Conservation (phyloP, 2,113 vertebrate genomes). For the Xenotilapia caudafasciata region DNA sequence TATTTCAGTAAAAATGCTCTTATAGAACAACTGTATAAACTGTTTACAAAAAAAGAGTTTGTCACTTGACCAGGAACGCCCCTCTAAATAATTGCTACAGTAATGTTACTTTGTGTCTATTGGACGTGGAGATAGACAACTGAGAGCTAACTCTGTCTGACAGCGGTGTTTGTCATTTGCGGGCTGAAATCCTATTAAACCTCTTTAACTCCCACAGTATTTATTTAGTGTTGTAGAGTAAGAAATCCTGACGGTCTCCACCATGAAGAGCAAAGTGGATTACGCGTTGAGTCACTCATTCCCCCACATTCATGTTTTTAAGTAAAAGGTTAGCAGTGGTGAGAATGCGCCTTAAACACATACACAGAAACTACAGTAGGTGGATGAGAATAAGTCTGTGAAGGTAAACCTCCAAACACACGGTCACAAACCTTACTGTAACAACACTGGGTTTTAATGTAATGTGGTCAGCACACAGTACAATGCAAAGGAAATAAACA, state of each 20-base stretch:
- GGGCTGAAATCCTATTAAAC: slow-evolving; percentile 16
- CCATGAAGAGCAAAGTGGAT: slow-evolving; percentile 26
- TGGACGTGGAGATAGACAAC: neutral
- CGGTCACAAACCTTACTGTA: neutral
- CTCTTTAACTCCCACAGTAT: neutral
- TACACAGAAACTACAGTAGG: neutral
- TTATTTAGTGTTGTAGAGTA: slow-evolving; percentile 11
- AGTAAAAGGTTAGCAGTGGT: neutral
- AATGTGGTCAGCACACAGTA: neutral
- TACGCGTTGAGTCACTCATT: slow-evolving; percentile 17
- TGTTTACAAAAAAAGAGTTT: neutral
- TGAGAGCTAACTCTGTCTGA: neutral
- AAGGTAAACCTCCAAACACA: neutral
- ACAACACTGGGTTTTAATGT: neutral
- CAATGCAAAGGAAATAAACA: neutral
- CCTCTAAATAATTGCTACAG: neutral
- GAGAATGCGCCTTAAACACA: neutral
- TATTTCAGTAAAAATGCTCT: neutral
- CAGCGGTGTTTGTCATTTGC: neutral
- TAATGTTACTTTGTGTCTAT: neutral
- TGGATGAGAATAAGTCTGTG: neutral
- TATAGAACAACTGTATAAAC: neutral
- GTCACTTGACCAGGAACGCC: neutral
- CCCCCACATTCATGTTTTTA: slow-evolving; percentile 9
- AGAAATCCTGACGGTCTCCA: neutral